Evolutionary conservation across 2,113 vertebrate species (phyloP).

Genomic region (Halichoeres trimaculatus): DNA sequence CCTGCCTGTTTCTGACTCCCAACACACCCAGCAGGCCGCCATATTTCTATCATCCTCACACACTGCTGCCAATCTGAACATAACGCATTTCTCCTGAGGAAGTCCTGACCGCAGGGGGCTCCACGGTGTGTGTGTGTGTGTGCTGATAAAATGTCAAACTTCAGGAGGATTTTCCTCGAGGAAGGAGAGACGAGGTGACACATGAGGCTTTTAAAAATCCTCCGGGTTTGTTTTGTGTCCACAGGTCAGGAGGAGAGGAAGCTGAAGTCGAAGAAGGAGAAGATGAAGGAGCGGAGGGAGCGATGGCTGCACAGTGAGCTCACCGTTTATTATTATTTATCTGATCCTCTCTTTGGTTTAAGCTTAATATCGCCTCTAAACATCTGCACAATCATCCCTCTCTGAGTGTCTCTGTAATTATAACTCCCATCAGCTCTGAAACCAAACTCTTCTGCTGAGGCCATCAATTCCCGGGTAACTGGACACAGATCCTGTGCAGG

Average conservation of each 20-base stretch:
- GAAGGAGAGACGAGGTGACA: not conserved
- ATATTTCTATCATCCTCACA: too few species aligned
- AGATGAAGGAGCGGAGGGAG: constrained; percentile 90
- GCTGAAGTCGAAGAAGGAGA: constrained; percentile 90
- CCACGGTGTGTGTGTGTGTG: constrained; percentile 24
- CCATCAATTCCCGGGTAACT: constrained; percentile 78
- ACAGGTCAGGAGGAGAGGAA: constrained; percentile 80
- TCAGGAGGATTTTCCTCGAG: not conserved
- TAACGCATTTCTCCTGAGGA: not conserved
- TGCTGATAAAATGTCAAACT: constrained; percentile 29
- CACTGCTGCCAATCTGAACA: constrained; percentile 35
- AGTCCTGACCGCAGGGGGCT: constrained; percentile 2
- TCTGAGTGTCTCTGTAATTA: constrained; percentile 12
- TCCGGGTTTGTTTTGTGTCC: not conserved
- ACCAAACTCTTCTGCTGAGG: constrained; percentile 64
- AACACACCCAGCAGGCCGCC: too few species aligned
- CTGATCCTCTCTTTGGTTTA: too few species aligned
- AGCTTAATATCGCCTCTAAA: too few species aligned
- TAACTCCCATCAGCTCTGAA: constrained; percentile 58
- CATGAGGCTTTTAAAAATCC: too few species aligned
- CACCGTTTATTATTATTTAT: too few species aligned
- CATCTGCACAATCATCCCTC: too few species aligned
- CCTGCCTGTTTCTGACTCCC: too few species aligned
- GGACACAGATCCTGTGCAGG: constrained; percentile 65
- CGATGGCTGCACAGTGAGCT: constrained; percentile 93